Percentiles rank a stretch among this genome's conserved stretches.
Evolutionary conservation across 2,797 vertebrate species (phyloP).

Genomic region (Coluber constrictor): DNA sequence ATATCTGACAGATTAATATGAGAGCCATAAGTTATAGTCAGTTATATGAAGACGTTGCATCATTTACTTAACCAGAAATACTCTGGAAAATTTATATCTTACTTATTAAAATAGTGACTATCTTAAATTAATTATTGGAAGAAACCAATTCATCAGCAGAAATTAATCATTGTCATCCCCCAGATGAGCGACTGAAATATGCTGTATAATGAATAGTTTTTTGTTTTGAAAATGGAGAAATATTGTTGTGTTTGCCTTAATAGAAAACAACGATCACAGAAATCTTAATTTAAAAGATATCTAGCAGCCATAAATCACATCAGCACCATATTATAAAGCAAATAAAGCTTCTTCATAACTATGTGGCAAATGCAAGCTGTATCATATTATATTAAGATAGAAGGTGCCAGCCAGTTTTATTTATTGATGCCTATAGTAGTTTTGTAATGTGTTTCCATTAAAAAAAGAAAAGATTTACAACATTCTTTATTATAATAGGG

Average conservation of each 20-base stretch:
- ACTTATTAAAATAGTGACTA: slow-evolving; percentile 68
- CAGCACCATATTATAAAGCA: slow-evolving; percentile 55
- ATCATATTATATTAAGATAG: background rate
- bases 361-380: slow-evolving; percentile 35
- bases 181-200: slow-evolving; percentile 46
- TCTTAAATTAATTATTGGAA: slow-evolving; percentile 72
- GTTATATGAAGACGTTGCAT: slow-evolving; percentile 72
- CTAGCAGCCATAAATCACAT: slow-evolving; percentile 74
- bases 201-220: slow-evolving; percentile 50
- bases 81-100: slow-evolving; percentile 61
- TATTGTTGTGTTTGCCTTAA: slow-evolving; percentile 68
- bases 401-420: background rate
- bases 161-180: slow-evolving; percentile 74
- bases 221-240: slow-evolving; percentile 71
- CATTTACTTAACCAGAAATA: slow-evolving; percentile 69
- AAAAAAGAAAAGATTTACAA: background rate
- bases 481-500: background rate
- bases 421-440: slow-evolving; percentile 17
- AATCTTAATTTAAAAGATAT: slow-evolving; percentile 75
- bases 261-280: slow-evolving; percentile 77
- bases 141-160: slow-evolving; percentile 65
- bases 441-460: slow-evolving; percentile 11
- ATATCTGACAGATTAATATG: slow-evolving; percentile 60
- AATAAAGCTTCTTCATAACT: slow-evolving; percentile 63
- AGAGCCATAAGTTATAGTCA: slow-evolving; percentile 64